Evolutionary conservation across 2,797 vertebrate species (phyloP).

Genomic region (Eurystomus glaucurus): DNA sequence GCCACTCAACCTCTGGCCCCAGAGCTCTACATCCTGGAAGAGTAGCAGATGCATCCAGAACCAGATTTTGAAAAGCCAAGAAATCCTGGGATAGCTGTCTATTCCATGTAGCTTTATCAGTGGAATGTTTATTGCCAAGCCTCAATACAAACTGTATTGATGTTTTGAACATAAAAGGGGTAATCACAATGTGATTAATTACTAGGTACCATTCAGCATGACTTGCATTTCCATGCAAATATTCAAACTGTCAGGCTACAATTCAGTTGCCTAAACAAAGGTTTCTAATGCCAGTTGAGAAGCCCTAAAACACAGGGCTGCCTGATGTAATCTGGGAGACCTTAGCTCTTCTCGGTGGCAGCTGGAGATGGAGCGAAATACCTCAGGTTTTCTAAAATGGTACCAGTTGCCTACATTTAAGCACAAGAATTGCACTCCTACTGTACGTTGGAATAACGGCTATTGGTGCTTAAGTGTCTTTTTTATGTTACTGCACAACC

Average conservation of each 20-base stretch:
- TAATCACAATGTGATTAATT: not conserved
- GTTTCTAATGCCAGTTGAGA: not conserved
- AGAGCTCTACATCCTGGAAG: not conserved
- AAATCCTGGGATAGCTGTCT: not conserved
- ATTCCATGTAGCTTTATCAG: not conserved
- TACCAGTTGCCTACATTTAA: not conserved
- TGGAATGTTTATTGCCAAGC: not conserved
- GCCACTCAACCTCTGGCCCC: not conserved
- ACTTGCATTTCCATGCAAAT: not conserved
- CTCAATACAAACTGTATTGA: not conserved
- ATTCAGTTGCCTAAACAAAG: not conserved
- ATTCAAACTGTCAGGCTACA: not conserved
- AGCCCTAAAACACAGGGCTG: not conserved
- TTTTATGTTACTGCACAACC: not conserved
- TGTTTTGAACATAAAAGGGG: not conserved
- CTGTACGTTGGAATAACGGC: rapidly evolving
- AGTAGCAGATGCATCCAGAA: not conserved
- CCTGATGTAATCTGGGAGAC: not conserved
- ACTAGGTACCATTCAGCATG: not conserved
- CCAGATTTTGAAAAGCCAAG: not conserved
- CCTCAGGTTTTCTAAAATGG: not conserved
- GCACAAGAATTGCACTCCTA: not conserved
- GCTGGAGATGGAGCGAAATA: not conserved
- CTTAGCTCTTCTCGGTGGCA: not conserved
- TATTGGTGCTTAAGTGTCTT: not conserved